phyloP scores from a whole-genome alignment of 92 coral and sea anemone species.

The Porites rus region DNA sequence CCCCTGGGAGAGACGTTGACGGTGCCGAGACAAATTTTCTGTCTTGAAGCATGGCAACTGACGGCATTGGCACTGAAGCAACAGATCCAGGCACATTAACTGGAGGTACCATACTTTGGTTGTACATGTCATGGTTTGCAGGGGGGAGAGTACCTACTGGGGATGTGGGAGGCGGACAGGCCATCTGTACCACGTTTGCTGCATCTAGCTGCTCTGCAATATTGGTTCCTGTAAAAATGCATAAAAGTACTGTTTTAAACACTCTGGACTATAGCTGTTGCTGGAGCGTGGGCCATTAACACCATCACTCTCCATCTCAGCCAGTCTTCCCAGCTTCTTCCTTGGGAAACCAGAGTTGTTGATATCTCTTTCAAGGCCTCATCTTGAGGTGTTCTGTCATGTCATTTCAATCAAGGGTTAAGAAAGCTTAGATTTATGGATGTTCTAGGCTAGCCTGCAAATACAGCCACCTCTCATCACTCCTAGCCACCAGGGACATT shows the following conservation, averaged over 20 bases:
- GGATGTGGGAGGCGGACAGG: conserved; percentile 32
- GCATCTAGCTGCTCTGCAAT: conserved; percentile 88
- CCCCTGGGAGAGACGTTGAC: conserved; percentile 30
- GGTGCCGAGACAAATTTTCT: conserved; percentile 15
- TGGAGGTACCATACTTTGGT: conserved; percentile 22
- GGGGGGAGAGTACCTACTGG: conserved; percentile 38
- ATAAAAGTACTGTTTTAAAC: neutral
- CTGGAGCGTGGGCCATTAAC: too few species aligned
- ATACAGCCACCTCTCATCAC: too few species aligned
- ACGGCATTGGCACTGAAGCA: conserved; percentile 3
- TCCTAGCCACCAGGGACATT: too few species aligned
- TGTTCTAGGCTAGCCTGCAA: too few species aligned
- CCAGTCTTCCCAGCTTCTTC: too few species aligned
- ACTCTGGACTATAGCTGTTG: too few species aligned
- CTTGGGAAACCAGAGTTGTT: too few species aligned
- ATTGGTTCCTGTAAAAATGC: conserved; percentile 68
- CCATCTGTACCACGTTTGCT: conserved; percentile 52
- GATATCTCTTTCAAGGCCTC: too few species aligned
- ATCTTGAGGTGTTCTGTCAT: too few species aligned
- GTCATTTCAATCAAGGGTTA: too few species aligned
- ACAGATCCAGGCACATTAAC: conserved; percentile 19
- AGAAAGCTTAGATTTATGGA: too few species aligned
- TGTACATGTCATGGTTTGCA: conserved; percentile 31
- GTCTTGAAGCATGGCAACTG: conserved; percentile 40
- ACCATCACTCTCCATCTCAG: too few species aligned